These are phyloP conservation scores for Chaenocephalus aceratus DNA, from an alignment of 2,113 vertebrate genomes.

Conservation along the genomic window DNA sequence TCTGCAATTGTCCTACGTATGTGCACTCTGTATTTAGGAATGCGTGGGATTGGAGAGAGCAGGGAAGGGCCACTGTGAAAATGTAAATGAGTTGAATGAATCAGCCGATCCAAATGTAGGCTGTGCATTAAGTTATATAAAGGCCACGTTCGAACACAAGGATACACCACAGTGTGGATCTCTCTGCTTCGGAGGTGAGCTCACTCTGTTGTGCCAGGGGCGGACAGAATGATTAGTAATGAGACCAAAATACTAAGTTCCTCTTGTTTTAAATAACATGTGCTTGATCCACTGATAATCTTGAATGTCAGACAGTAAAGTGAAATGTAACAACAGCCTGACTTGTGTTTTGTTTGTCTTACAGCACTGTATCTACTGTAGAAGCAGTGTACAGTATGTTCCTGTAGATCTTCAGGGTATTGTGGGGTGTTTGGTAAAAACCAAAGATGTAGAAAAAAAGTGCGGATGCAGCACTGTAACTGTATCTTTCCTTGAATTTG, in stretches of 20 bases:
- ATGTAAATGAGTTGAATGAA: slow-evolving; percentile 77
- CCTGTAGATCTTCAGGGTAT: neutral
- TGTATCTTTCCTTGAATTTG: neutral
- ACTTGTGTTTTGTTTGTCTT: neutral
- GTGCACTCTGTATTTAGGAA: slow-evolving; percentile 74
- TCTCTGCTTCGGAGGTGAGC: slow-evolving; percentile 18
- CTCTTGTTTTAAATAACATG: slow-evolving; percentile 12
- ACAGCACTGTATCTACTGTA: neutral
- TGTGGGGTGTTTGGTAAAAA: neutral
- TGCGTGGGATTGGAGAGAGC: slow-evolving; percentile 66
- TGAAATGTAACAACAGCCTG: neutral
- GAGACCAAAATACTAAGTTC: slow-evolving; percentile 5
- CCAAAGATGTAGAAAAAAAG: neutral
- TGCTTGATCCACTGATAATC: neutral
- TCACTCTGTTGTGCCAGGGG: neutral
- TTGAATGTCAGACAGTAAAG: neutral
- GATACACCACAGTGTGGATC: slow-evolving; percentile 6
- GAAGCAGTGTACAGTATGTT: neutral
- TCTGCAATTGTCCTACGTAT: slow-evolving; percentile 59
- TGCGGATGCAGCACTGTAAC: neutral
- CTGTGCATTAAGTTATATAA: slow-evolving; percentile 73
- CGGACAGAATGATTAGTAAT: slow-evolving; percentile 1
- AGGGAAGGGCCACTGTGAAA: slow-evolving; percentile 73
- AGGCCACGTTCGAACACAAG: slow-evolving; percentile 35
- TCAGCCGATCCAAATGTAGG: slow-evolving; percentile 72